Conservation (phyloP, 2,113 vertebrate genomes). For the Corynorhinus townsendii region DNA sequence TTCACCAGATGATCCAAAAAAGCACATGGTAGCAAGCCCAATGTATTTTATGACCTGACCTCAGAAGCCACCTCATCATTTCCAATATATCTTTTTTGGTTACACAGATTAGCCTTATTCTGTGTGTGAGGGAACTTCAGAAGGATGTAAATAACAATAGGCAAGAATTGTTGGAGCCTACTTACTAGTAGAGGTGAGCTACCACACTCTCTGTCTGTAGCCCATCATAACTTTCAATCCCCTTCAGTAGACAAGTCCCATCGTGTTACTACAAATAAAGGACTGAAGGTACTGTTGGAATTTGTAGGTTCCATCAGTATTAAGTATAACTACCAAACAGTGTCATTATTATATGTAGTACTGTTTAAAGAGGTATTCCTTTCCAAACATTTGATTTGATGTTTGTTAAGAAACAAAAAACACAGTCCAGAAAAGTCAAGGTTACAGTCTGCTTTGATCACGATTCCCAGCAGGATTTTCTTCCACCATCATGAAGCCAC, state of each 20-base stretch:
- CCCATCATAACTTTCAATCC: not conserved
- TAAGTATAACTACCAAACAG: not conserved
- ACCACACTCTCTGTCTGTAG: not conserved
- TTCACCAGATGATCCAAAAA: not conserved
- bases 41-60: not conserved
- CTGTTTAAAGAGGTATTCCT: not conserved
- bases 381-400: constrained; percentile 2
- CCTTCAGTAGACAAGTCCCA: not conserved
- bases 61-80: not conserved
- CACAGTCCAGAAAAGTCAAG: constrained; percentile 12
- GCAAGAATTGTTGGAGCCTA: not conserved
- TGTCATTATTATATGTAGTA: not conserved
- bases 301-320: not conserved
- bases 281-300: not conserved
- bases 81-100: not conserved
- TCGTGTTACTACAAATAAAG: not conserved
- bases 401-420: constrained; percentile 10
- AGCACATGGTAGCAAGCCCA: not conserved
- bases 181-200: not conserved
- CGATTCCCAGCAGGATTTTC: constrained; percentile 8
- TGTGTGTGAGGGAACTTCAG: not conserved
- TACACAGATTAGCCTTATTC: not conserved
- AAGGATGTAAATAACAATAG: not conserved
- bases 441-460: not conserved
- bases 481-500: not conserved